These are phyloP conservation scores for Pelochelys cantorii DNA, from an alignment of 2,797 vertebrate species.

Conservation along the genomic window DNA sequence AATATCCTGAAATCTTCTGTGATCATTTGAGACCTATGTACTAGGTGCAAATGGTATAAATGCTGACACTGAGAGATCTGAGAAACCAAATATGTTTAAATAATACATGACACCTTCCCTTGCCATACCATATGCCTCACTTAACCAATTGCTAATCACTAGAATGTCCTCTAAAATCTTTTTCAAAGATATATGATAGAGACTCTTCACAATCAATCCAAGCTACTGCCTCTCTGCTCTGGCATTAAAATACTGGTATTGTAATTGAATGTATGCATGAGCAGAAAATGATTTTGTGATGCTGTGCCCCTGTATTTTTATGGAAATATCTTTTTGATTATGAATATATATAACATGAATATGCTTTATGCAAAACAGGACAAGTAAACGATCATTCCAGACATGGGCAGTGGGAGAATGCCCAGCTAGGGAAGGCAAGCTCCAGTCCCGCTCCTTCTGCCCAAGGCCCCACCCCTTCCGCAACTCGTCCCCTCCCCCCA, in stretches of 20 bases:
- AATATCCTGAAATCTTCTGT: not conserved
- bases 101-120: not conserved
- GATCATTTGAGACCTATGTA: not conserved
- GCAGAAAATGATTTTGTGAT: not conserved
- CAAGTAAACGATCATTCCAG: too few relatives aligned
- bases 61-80: not conserved
- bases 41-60: not conserved
- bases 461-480: too few relatives aligned
- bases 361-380: too few relatives aligned
- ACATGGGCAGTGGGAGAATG: too few relatives aligned
- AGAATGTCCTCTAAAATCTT: not conserved
- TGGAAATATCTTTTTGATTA: too few relatives aligned
- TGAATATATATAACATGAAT: too few relatives aligned
- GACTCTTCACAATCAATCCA: not conserved
- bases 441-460: too few relatives aligned
- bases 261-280: not conserved
- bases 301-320: too few relatives aligned
- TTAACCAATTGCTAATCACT: not conserved
- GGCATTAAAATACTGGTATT: not conserved
- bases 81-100: not conserved
- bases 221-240: not conserved
- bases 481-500: too few relatives aligned
- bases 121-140: not conserved
- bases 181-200: not conserved
- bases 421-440: too few relatives aligned